Evolutionary conservation across 2,888 invertebrate genomes (phyloP), one percentile per base, ranked within the genome.

Genomic region (Pardosa pseudoannulata): DNA sequence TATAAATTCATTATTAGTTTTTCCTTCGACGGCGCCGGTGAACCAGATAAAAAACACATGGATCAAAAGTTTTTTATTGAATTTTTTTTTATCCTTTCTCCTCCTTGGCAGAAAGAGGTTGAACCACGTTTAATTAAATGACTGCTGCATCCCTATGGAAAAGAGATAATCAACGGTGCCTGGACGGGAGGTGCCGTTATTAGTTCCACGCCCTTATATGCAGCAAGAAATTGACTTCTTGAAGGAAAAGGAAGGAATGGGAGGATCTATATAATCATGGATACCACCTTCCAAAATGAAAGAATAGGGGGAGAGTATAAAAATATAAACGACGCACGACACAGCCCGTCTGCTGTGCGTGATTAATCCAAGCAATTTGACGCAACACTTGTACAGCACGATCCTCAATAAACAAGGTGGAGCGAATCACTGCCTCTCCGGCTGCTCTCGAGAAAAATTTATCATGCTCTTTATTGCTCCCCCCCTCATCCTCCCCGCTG

Each of bases 1-100:
- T 86, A 86, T 86, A 86, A 86, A 86, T 86, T 86, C 85, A 86
- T 86, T 86, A 86, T 86, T 86, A 85, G 83, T 85, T 85, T 83
- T 85, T 85, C 78, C 68, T 50, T 28, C 39, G 23, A 23, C 7
- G 41, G 41, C 56, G 56, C 13, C 65, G 16, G 39, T 16, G 67
- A 79, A 72, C 65, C 70, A 65, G 36, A 78, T 78, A 78, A 78
- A 85, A 82, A 80, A 80, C 50, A 41, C 65, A 72, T 72, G 72
- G 62, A 80, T 64, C 72, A 46, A 70, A 85, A 85, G 41, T 78
- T 81, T 79, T 79, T 83, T 83, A 82, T 82, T 75, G 81, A 82
- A 68, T 82, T 83, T 82, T n/a, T n/a, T n/a, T 83, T 82, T 83
- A 64, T 72, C 23, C 46, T 70, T 46, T 76, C 76, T 76, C 41